Evolutionary conservation across 2,113 vertebrate species (phyloP).

Genomic region (Notothenia rossii): DNA sequence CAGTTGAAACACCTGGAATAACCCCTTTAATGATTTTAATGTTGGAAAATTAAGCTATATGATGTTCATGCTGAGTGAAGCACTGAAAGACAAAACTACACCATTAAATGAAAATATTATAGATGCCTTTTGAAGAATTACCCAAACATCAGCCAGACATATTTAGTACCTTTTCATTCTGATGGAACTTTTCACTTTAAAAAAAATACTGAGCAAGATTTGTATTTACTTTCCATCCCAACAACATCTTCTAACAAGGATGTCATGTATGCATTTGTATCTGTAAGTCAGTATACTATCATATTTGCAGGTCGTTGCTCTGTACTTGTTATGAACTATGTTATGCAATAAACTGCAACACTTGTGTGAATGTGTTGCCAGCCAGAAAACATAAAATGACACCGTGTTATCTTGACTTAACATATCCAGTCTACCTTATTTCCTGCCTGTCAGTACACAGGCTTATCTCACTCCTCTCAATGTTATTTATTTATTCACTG

Average conservation of each 20-base stretch:
- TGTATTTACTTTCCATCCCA: too few species aligned
- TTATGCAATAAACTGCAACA: constrained; percentile 17
- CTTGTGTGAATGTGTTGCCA: constrained; percentile 35
- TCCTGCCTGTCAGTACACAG: neutral
- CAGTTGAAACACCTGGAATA: too few species aligned
- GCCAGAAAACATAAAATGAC: constrained; percentile 35
- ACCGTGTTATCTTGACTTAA: constrained; percentile 49
- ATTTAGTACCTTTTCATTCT: neutral
- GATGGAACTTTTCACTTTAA: neutral
- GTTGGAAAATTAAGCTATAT: too few species aligned
- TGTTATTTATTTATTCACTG: neutral
- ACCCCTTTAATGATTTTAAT: too few species aligned
- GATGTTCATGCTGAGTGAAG: neutral
- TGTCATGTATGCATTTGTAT: neutral
- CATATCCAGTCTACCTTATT: constrained; percentile 7
- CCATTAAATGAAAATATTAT: neutral
- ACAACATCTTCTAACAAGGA: neutral
- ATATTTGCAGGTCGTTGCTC: constrained; percentile 16
- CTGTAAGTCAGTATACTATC: neutral
- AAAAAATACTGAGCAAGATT: neutral
- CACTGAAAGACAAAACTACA: neutral
- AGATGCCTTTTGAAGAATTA: neutral
- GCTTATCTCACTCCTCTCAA: neutral
- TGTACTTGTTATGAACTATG: constrained; percentile 7
- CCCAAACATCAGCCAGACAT: neutral